Conservation (phyloP, 2,113 vertebrate species). For the Enhydra lutris region DNA sequence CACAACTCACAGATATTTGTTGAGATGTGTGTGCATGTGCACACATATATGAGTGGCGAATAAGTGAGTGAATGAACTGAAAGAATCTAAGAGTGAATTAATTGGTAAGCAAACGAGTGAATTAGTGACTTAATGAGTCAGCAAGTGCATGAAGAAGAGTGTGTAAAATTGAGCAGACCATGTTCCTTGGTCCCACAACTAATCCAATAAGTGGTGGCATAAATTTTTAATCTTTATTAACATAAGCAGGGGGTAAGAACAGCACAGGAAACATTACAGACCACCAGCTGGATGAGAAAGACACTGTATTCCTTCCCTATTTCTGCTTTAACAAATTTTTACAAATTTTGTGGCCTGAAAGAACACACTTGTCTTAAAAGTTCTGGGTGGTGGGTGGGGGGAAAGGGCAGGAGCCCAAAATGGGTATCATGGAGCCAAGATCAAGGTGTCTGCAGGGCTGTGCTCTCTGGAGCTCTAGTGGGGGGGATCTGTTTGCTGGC, state of each 20-base stretch:
- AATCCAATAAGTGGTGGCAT: background rate
- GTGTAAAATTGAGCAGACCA: background rate
- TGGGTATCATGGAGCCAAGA: background rate
- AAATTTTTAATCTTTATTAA: background rate
- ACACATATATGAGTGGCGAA: background rate
- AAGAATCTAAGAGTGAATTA: background rate
- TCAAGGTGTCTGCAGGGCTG: background rate
- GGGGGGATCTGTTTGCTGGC: background rate
- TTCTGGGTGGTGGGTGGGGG: background rate
- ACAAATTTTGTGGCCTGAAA: background rate
- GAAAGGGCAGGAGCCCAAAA: background rate
- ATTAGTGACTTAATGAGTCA: slow-evolving; percentile 56
- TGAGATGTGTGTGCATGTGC: background rate
- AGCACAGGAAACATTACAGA: background rate
- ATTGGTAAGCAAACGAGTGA: slow-evolving; percentile 1
- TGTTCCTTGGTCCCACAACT: background rate
- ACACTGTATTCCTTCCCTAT: background rate
- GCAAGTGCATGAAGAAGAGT: slow-evolving; percentile 11
- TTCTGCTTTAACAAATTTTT: background rate
- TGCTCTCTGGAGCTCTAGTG: background rate
- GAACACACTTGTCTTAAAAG: background rate
- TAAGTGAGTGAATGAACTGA: background rate
- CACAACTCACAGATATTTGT: background rate
- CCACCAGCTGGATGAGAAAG: background rate
- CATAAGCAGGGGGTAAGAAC: background rate